phyloP scores from a whole-genome alignment of 2,113 vertebrate species.

The Erpornis zantholeuca region DNA sequence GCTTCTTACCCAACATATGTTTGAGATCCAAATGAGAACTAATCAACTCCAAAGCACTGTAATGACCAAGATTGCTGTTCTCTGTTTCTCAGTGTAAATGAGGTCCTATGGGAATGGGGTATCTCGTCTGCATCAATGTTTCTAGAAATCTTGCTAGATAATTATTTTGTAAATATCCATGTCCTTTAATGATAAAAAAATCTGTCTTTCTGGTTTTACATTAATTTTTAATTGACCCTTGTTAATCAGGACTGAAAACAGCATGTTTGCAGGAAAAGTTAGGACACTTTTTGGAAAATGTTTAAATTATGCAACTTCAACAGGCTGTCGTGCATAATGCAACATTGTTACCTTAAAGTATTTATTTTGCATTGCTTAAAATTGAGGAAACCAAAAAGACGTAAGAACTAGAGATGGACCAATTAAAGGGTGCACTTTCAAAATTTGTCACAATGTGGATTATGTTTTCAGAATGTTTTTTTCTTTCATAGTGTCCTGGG shows the following conservation, averaged over 20 bases:
- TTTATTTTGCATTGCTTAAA: not conserved
- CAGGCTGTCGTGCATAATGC: not conserved
- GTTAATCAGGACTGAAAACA: not conserved
- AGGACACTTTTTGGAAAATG: not conserved
- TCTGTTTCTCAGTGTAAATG: not conserved
- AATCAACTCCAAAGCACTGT: not conserved
- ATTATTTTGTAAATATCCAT: not conserved
- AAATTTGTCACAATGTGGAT: not conserved
- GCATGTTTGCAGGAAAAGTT: not conserved
- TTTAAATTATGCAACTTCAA: not conserved
- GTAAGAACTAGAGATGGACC: not conserved
- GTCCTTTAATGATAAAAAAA: not conserved
- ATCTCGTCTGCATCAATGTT: not conserved
- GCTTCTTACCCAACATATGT: not conserved
- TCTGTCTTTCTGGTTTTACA: not conserved
- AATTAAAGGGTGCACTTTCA: not conserved
- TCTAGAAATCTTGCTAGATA: not conserved
- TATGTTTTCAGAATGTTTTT: not conserved
- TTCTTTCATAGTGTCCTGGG: not conserved
- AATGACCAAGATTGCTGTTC: not conserved
- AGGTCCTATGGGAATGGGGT: not conserved
- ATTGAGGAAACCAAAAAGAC: not conserved
- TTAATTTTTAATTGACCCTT: not conserved
- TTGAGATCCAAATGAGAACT: not conserved
- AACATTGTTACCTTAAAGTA: not conserved